Evolutionary conservation across 2,888 invertebrate species (phyloP), one percentile per base, ranked within the genome.

Genomic region (Theretra japonica): DNA sequence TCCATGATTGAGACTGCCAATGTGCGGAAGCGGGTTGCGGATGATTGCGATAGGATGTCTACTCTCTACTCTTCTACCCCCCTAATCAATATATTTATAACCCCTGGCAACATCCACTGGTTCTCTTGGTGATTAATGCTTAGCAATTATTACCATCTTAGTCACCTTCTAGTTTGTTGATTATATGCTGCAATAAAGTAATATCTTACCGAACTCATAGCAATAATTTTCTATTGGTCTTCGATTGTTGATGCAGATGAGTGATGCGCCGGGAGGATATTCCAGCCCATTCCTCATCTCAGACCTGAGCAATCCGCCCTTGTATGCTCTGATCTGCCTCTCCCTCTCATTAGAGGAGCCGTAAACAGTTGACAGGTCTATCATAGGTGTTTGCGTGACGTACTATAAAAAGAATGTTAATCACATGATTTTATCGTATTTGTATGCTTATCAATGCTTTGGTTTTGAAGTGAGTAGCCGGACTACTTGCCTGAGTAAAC

Each of bases 191-290:
- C n/a, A 53, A 19, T 1, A 53, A 53, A 58, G 58, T 25, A 56
- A 69, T 50, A 62, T 79, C 84, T 77, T 73, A 86, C 86, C 84
- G 57, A 76, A 79, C n/a, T 77, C 75, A 76, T 86, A 86, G n/a
- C 86, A 86, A 68, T 83, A 78, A 0, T 71, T 82, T 70, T 86
- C 86, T 25, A 75, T 59, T 0, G 81, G 82, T 23, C 59, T 72
- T 70, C 81, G 75, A 60, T 86, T 86, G 23, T 81, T 41, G 0
- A 77, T 72, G 70, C 86, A 86, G 1, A 83, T 41, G 56, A 75
- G 80, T 2, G 60, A 72, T 23, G 75, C 75, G 48, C 80, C 83
- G 0, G 87, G 87, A 0, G 88, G 89, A 87, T 88, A 89, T 4
- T 86, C 75, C 17, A 81, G 82, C 1, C 86, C 87, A 21, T 82